Conservation (phyloP, 2,113 vertebrate species). For the Hepsetus odoe region DNA sequence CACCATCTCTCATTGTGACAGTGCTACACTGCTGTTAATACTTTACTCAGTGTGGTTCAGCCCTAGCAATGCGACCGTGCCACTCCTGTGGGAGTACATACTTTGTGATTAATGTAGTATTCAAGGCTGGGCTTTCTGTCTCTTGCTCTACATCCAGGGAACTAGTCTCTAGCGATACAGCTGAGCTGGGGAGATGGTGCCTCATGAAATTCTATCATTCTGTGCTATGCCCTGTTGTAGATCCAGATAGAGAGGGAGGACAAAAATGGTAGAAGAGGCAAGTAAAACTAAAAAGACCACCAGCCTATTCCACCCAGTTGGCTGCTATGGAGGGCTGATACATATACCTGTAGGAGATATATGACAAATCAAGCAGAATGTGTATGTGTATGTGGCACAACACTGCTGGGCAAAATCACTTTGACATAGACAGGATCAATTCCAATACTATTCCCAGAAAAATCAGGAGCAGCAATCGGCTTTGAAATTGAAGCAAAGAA, state of each 20-base stretch:
- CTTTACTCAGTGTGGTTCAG: slow-evolving; percentile 40
- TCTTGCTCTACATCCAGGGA: slow-evolving; percentile 32
- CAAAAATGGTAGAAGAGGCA: background rate
- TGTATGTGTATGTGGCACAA: background rate
- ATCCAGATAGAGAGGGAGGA: slow-evolving; percentile 4
- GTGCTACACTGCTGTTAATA: slow-evolving; percentile 45
- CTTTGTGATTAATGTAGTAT: slow-evolving; percentile 53
- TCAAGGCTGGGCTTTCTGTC: slow-evolving; percentile 23
- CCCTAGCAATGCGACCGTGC: slow-evolving; percentile 28
- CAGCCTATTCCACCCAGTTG: background rate
- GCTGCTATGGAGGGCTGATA: background rate
- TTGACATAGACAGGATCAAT: slow-evolving; percentile 23
- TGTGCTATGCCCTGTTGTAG: slow-evolving; percentile 2
- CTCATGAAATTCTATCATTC: slow-evolving; percentile 28
- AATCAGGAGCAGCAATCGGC: slow-evolving; percentile 3
- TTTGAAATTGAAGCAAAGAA: slow-evolving; percentile 42
- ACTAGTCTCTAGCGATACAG: slow-evolving; percentile 36
- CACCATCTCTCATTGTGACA: slow-evolving; percentile 52
- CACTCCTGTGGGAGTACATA: slow-evolving; percentile 46
- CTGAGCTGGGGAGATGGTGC: slow-evolving; percentile 16
- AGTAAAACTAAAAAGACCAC: background rate
- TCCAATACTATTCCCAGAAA: slow-evolving; percentile 22
- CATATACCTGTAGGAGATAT: background rate
- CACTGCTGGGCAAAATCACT: slow-evolving; percentile 17
- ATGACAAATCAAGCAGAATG: background rate